phyloP scores from a whole-genome alignment of 2,888 invertebrate genomes.

The Leptura quadrifasciata region DNA sequence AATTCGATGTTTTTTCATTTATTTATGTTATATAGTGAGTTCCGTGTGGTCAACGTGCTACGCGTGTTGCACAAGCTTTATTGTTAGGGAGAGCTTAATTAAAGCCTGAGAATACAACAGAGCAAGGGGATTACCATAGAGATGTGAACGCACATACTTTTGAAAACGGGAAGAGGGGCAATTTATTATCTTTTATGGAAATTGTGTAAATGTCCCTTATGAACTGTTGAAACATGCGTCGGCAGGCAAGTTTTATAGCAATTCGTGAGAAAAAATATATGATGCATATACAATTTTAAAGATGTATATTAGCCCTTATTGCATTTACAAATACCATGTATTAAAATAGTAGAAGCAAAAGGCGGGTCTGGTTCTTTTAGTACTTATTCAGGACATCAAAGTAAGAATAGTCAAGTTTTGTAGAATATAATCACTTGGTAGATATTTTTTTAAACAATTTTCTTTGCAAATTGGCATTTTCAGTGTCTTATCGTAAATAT shows the following conservation, averaged over 20 bases:
- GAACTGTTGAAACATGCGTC: slow-evolving; percentile 14
- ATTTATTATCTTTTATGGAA: slow-evolving; percentile 25
- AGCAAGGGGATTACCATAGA: slow-evolving; percentile 38
- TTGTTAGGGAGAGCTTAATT: slow-evolving; percentile 34
- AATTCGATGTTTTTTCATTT: slow-evolving; percentile 11
- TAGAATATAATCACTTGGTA: too few relatives aligned
- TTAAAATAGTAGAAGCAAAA: too few relatives aligned
- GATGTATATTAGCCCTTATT: too few relatives aligned
- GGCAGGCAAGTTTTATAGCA: neutral
- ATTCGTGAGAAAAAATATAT: neutral
- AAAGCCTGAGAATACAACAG: slow-evolving; percentile 23
- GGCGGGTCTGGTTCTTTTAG: too few relatives aligned
- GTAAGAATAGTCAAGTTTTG: too few relatives aligned
- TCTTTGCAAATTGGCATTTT: too few relatives aligned
- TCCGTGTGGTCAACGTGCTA: neutral
- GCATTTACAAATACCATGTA: too few relatives aligned
- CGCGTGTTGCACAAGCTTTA: slow-evolving; percentile 15
- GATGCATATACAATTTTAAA: neutral
- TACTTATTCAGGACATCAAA: too few relatives aligned
- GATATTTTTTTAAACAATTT: too few relatives aligned
- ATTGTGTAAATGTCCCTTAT: slow-evolving; percentile 12
- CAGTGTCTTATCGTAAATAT: too few relatives aligned
- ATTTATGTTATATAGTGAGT: slow-evolving; percentile 11
- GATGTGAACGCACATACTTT: slow-evolving; percentile 12
- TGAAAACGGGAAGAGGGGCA: slow-evolving; percentile 9